These are phyloP conservation scores for Isichthys henryi DNA, from an alignment of 2,113 vertebrate species.

Conservation along the genomic window DNA sequence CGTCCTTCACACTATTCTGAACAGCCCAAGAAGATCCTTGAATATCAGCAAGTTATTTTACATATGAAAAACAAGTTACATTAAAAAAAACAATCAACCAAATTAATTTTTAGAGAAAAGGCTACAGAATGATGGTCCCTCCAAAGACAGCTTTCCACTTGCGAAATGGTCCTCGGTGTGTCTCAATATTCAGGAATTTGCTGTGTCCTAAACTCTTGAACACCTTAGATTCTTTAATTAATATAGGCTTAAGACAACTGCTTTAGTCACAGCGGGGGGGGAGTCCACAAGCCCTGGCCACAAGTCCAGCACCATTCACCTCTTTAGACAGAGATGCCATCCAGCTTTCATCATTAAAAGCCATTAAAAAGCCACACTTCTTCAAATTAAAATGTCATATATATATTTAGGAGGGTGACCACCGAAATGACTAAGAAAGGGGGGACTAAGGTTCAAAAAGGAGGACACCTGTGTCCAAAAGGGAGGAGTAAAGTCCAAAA, in stretches of 20 bases:
- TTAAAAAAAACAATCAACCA: neutral
- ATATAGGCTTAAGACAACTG: constrained; percentile 67
- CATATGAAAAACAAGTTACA: neutral
- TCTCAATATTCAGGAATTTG: constrained; percentile 41
- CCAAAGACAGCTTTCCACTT: neutral
- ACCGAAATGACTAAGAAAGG: neutral
- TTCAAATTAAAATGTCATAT: neutral
- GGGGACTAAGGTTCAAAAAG: neutral
- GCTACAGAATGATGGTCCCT: neutral
- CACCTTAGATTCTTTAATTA: constrained; percentile 66
- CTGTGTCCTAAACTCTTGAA: constrained; percentile 55
- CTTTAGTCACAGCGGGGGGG: constrained; percentile 62
- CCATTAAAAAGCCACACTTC: neutral
- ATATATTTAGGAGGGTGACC: neutral
- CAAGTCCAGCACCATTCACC: constrained; percentile 13
- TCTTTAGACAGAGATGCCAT: neutral
- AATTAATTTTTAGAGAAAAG: neutral
- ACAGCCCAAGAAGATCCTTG: neutral
- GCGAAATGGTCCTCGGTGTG: neutral
- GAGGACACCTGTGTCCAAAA: neutral
- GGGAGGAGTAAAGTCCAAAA: too few species aligned
- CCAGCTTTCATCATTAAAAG: neutral
- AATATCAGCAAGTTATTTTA: neutral
- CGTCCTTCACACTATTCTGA: neutral
- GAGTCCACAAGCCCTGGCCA: constrained; percentile 55